phyloP scores from a whole-genome alignment of 2,888 invertebrate species.

The Torymus aiolomorphi region DNA sequence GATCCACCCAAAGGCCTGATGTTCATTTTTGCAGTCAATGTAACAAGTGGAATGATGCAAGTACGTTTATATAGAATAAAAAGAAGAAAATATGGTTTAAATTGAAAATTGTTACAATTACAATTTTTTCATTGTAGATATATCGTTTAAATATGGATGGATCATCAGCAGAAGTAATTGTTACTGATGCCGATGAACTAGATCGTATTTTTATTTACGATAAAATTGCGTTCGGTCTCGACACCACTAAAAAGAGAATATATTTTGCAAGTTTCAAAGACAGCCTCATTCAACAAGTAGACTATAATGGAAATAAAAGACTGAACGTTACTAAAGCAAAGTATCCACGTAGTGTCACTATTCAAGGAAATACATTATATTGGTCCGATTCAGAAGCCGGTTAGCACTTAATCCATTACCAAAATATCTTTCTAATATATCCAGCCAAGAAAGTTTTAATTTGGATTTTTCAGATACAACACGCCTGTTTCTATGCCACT shows the following conservation, averaged over 20 bases:
- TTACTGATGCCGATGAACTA: not conserved
- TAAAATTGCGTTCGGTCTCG: conserved; percentile 8
- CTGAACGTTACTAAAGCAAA: not conserved
- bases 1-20: conserved; percentile 12
- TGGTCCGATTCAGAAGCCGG: not conserved
- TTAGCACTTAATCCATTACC: not conserved
- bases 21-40: conserved; percentile 10
- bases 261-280: conserved; percentile 8
- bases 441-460: not conserved
- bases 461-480: too few species aligned
- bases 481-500: too few species aligned
- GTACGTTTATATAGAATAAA: not conserved
- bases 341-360: not conserved
- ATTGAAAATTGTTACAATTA: too few species aligned
- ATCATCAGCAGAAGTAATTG: not conserved
- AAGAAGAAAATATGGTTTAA: not conserved
- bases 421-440: not conserved
- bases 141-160: conserved; percentile 30
- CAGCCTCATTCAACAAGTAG: not conserved
- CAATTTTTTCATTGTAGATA: conserved; percentile 2
- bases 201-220: too few species aligned
- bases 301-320: conserved; percentile 9
- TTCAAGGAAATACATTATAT: not conserved
- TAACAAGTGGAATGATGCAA: not conserved
- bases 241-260: not conserved